Conservation (phyloP, 1,140 invertebrate genomes). For the Ladona fulva region DNA sequence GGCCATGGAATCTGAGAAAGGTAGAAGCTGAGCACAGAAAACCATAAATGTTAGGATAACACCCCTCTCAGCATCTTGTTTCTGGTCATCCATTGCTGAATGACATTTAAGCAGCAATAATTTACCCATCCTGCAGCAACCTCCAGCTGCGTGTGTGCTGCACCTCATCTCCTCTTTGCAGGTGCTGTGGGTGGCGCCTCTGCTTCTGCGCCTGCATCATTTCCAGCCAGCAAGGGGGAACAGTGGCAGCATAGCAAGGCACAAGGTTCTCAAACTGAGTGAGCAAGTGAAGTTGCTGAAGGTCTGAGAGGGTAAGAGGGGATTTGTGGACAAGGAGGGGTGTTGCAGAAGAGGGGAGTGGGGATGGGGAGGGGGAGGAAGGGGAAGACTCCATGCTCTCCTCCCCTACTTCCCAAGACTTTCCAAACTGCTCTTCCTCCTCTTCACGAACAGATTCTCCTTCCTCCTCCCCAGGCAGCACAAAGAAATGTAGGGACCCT, state of each 20-base stretch:
- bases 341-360: not conserved
- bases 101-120: no score
- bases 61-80: no score
- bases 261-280: conserved; percentile 53
- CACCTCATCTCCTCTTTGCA: conserved; percentile 65
- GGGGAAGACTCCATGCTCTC: not conserved
- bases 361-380: no score
- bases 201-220: conserved; percentile 83
- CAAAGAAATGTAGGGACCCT: conserved; percentile 75
- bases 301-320: conserved; percentile 35
- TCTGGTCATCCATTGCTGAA: no score
- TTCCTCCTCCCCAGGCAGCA: conserved; percentile 35
- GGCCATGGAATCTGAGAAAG: no score
- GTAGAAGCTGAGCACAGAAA: no score
- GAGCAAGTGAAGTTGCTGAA: conserved; percentile 49
- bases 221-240: conserved; percentile 85
- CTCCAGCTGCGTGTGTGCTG: conserved; percentile 73
- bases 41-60: no score
- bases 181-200: conserved; percentile 66
- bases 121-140: conserved; percentile 69
- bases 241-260: conserved; percentile 67
- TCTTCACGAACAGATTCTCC: not conserved
- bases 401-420: not conserved
- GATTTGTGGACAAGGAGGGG: not conserved
- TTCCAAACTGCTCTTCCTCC: not conserved